Evolutionary conservation across 2,888 invertebrate species (phyloP), one percentile per base, ranked within the genome.

Genomic region (Ectemnius lituratus): DNA sequence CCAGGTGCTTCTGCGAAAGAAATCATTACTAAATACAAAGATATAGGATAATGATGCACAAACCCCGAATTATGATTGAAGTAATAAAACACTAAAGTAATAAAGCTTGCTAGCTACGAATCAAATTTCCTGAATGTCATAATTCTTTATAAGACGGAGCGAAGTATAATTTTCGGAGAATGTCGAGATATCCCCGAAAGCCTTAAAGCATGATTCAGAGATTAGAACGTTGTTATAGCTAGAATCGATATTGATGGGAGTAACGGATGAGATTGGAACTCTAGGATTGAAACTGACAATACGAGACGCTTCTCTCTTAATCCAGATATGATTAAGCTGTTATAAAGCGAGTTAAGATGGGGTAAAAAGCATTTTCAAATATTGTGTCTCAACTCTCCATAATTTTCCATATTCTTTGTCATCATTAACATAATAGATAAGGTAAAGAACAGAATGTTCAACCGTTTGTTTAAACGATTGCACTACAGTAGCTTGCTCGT

Each of bases 221-320:
- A 76, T 73, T 73, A 67, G 65, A 65, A 73, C 49, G 73, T 73
- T 65, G 60, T 73, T 73, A 73, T 72, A 66, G 63, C 61, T 28
- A 57, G 59, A 69, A 75, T 67, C 62, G 69, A 67, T 79, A 67
- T 47, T 52, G 20, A 45, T 37, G 52, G 63, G 62, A 52, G 52
- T 52, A 13, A 58, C 58, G 52, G 60, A 64, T 27, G 60, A 56
- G 47, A 66, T 13, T 20, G 45, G 2, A 52, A 14, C 16, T 11
- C 1, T 14, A 52, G 67, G 77, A 78, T 75, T 62, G 70, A 65
- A 75, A 72, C 70, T 67, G 78, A 75, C 78, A 78, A 70, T 69
- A 62, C 70, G 62, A 59, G 46, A 64, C 49, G 28, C 45, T 47
- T 47, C 67, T 37, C 8, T 70, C 57, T 80, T 78, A 78, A 80